These are phyloP conservation scores for Rhopalosiphum maidis DNA, from an alignment of 1,140 invertebrate species.

Conservation along the genomic window DNA sequence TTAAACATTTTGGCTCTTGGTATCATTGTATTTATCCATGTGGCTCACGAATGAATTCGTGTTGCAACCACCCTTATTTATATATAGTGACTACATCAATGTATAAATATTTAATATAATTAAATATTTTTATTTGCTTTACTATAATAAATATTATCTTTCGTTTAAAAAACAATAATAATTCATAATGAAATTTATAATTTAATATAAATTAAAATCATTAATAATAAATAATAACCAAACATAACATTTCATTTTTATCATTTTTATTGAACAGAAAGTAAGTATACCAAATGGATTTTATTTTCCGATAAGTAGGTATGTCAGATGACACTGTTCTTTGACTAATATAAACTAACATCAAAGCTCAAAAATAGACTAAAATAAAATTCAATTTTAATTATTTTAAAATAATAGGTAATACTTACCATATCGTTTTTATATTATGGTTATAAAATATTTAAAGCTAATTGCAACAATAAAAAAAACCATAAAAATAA, in stretches of 20 bases:
- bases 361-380: too few species aligned
- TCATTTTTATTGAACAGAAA: too few species aligned
- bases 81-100: background rate
- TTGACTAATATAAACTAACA: too few species aligned
- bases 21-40: too few species aligned
- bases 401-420: too few species aligned
- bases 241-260: background rate
- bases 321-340: too few species aligned
- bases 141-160: background rate
- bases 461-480: background rate
- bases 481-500: background rate
- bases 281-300: too few species aligned
- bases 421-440: background rate
- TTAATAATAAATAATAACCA: background rate
- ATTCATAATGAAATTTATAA: background rate
- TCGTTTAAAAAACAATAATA: background rate
- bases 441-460: background rate
- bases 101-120: background rate
- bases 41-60: too few species aligned
- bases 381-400: too few species aligned
- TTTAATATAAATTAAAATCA: background rate
- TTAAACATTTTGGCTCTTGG: too few species aligned
- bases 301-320: too few species aligned
- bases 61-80: too few species aligned
- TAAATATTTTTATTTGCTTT: background rate